Evolutionary conservation across 2,797 vertebrate species (phyloP).

Genomic region (Coccyzus lansbergi): DNA sequence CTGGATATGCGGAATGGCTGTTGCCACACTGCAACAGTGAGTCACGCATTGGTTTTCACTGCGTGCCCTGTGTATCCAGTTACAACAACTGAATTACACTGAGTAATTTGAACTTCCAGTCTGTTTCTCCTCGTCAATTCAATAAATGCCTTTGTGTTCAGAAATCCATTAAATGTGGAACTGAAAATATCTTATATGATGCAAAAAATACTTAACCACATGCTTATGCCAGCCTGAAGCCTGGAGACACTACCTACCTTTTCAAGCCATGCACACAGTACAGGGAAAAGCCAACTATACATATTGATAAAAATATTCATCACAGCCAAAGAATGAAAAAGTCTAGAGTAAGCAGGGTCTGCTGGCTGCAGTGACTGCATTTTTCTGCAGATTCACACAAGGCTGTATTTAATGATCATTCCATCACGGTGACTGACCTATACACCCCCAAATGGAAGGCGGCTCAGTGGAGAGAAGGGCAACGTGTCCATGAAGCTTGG

Average conservation of each 20-base stretch:
- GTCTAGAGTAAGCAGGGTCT: background rate
- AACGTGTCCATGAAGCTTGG: background rate
- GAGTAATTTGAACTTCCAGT: slow-evolving; percentile 4
- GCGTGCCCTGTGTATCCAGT: background rate
- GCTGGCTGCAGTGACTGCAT: background rate
- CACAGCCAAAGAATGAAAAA: background rate
- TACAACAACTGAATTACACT: slow-evolving; percentile 11
- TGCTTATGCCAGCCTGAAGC: background rate
- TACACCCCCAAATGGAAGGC: background rate
- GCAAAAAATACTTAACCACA: background rate
- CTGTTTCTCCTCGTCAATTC: background rate
- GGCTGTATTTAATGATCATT: background rate
- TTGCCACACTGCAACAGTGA: background rate
- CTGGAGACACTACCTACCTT: background rate
- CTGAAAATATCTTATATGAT: background rate
- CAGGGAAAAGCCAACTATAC: background rate
- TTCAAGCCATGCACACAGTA: background rate
- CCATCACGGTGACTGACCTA: background rate
- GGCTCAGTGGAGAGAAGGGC: background rate
- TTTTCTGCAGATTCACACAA: background rate
- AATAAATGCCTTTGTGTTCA: slow-evolving; percentile 1
- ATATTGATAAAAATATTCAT: background rate
- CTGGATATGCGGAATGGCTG: background rate
- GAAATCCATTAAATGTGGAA: background rate
- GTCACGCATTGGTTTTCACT: background rate